These are phyloP conservation scores for Hypselothyrea guttata DNA, from an alignment of 2,888 invertebrate species.

Conservation along the genomic window DNA sequence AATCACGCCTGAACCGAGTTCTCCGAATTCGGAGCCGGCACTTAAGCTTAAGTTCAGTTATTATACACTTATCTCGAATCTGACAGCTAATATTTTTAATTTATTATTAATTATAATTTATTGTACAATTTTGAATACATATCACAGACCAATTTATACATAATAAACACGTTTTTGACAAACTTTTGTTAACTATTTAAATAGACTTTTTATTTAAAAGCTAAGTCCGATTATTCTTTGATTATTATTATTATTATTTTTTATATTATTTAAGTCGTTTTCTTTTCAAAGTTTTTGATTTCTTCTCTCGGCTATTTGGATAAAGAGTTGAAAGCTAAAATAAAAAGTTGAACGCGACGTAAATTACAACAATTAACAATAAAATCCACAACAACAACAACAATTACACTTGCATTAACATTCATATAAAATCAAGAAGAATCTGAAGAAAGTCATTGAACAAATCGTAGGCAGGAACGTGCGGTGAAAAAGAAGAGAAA, in stretches of 20 bases:
- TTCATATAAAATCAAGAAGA: constrained; percentile 50
- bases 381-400: constrained; percentile 55
- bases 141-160: constrained; percentile 48
- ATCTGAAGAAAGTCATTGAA: constrained; percentile 69
- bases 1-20: background rate
- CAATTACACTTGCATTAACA: constrained; percentile 58
- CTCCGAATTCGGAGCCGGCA: too few relatives aligned
- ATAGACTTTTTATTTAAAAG: constrained; percentile 15
- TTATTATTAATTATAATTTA: constrained; percentile 43
- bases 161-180: constrained; percentile 60
- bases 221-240: too few relatives aligned
- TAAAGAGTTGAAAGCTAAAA: constrained; percentile 40
- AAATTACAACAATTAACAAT: constrained; percentile 61
- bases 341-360: constrained; percentile 49
- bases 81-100: constrained; percentile 30
- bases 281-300: constrained; percentile 2
- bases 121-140: constrained; percentile 50
- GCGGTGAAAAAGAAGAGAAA: constrained; percentile 78
- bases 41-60: too few relatives aligned
- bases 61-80: constrained; percentile 7
- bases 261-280: background rate
- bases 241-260: background rate
- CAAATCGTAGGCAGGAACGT: constrained; percentile 83
- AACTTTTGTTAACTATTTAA: constrained; percentile 51
- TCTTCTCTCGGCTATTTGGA: constrained; percentile 22